Conservation (phyloP, 2,888 invertebrate genomes). For the Hirtodrosophila histrioides region DNA sequence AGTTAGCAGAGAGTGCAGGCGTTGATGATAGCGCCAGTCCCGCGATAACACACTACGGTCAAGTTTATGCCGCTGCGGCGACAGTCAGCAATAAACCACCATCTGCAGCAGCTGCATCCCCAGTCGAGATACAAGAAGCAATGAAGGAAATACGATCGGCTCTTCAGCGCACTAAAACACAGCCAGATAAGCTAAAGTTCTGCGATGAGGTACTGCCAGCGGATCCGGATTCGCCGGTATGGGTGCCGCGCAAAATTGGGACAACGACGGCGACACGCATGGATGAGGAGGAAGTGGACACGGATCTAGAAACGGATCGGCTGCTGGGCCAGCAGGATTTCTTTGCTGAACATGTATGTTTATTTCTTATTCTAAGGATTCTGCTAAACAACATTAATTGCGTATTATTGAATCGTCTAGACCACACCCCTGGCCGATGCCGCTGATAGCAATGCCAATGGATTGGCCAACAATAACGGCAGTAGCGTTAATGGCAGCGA, state of each 20-base stretch:
- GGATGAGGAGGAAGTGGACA: slow-evolving; percentile 95
- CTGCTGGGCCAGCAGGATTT: slow-evolving; percentile 96
- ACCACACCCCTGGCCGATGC: slow-evolving; percentile 41
- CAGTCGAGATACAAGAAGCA: slow-evolving; percentile 87
- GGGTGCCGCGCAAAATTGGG: slow-evolving; percentile 81
- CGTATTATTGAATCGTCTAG: slow-evolving; percentile 42
- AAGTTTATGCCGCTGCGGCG: slow-evolving; percentile 74
- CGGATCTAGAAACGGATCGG: slow-evolving; percentile 98
- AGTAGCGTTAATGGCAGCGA: slow-evolving; percentile 39
- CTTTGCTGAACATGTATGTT: slow-evolving; percentile 88
- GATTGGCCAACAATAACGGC: slow-evolving; percentile 33
- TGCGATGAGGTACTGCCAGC: slow-evolving; percentile 82
- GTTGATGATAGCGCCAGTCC: slow-evolving; percentile 38
- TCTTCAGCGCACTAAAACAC: slow-evolving; percentile 86
- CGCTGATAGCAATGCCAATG: slow-evolving; percentile 69
- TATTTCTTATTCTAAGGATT: not conserved
- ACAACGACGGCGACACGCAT: slow-evolving; percentile 41
- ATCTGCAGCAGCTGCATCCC: slow-evolving; percentile 85
- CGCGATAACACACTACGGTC: slow-evolving; percentile 66
- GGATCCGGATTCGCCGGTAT: slow-evolving; percentile 83
- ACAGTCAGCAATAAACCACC: slow-evolving; percentile 10
- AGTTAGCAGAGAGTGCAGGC: not conserved
- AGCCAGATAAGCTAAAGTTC: slow-evolving; percentile 83
- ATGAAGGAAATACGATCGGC: slow-evolving; percentile 93
- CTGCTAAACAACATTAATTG: not conserved